Conservation (phyloP, 2,113 vertebrate species). For the Barnardius zonarius region DNA sequence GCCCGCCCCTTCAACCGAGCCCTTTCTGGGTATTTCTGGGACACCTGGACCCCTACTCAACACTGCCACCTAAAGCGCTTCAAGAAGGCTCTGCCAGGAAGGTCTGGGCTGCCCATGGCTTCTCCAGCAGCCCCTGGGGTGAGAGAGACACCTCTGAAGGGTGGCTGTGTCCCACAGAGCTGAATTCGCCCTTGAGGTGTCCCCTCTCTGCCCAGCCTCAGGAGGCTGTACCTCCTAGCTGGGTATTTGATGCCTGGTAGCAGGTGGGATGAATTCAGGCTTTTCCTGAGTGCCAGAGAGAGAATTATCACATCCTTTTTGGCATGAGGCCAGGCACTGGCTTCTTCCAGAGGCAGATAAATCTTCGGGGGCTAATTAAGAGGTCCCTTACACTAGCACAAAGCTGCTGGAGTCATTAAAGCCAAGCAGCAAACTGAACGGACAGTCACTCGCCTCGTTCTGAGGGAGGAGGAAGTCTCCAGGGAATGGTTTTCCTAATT, state of each 20-base stretch:
- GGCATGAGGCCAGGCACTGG: neutral
- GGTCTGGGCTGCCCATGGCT: neutral
- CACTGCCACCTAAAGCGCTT: neutral
- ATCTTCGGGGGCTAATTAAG: neutral
- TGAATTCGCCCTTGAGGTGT: neutral
- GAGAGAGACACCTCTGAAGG: neutral
- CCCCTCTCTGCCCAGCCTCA: accelerated
- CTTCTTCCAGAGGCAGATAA: neutral
- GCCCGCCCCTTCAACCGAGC: neutral
- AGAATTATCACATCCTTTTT: neutral
- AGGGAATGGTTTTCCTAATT: neutral
- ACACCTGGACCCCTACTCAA: neutral
- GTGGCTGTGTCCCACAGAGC: neutral
- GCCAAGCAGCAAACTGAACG: neutral
- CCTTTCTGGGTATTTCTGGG: neutral
- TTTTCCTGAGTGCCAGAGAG: neutral
- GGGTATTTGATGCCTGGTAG: neutral
- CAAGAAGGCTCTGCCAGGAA: neutral
- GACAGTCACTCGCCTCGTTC: neutral
- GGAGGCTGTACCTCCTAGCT: neutral
- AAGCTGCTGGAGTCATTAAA: neutral
- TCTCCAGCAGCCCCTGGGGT: neutral
- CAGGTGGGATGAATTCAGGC: neutral
- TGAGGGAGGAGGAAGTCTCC: neutral
- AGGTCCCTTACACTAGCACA: neutral